Percentiles rank a stretch among this genome's conserved stretches.
Conservation (phyloP, 1,140 invertebrate species). For the Pantala flavescens region DNA sequence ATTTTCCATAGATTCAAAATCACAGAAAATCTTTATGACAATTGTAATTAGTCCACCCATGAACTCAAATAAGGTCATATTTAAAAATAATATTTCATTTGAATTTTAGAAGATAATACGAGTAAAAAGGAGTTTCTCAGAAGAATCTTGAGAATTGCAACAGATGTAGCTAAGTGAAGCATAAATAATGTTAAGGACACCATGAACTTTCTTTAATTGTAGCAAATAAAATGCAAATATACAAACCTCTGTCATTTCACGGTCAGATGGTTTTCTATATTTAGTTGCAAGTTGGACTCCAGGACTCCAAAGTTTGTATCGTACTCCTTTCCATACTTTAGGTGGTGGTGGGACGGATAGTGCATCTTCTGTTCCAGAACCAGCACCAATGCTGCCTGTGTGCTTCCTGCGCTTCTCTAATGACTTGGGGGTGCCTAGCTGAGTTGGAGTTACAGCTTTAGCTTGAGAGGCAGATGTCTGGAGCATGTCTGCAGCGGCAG, state of each 20-base stretch:
- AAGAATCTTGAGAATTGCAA: no score
- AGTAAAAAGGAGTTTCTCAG: no score
- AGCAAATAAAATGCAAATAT: no score
- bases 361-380: slow-evolving; percentile 26
- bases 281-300: slow-evolving; percentile 48
- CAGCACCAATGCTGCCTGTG: neutral
- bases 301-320: slow-evolving; percentile 61
- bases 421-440: neutral
- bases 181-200: no score
- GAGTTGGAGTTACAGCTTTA: neutral
- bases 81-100: no score
- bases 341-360: slow-evolving; percentile 37
- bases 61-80: no score
- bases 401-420: neutral
- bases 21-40: no score
- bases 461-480: neutral
- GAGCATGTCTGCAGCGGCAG: neutral
- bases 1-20: no score
- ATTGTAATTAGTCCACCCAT: no score
- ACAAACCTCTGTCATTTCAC: slow-evolving; percentile 65
- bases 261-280: slow-evolving; percentile 65
- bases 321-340: slow-evolving; percentile 59
- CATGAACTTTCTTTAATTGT: no score
- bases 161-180: no score
- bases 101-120: no score